phyloP scores from a whole-genome alignment of 1,140 invertebrate genomes.

The Drosophila eugracilis region DNA sequence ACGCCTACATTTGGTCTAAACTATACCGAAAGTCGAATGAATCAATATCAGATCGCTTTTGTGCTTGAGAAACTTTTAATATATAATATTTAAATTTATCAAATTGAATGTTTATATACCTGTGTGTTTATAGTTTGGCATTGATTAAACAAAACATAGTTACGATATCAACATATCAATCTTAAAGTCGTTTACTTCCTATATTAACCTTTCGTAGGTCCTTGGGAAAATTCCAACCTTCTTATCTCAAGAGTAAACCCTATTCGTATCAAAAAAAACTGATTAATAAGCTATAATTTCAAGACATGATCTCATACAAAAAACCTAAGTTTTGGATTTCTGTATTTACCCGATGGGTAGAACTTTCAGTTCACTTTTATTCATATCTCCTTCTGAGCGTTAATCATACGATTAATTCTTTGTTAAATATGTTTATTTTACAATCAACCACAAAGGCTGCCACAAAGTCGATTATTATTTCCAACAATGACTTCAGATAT shows the following conservation, averaged over 20 bases:
- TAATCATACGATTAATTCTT: conserved; percentile 16
- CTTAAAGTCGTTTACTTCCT: neutral
- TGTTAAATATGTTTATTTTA: conserved; percentile 26
- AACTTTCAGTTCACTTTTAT: neutral
- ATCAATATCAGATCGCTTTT: neutral
- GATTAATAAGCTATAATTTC: conserved; percentile 8
- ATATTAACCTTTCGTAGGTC: neutral
- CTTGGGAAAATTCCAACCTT: conserved; percentile 11
- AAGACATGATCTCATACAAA: conserved; percentile 27
- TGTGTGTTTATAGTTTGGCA: too few relatives aligned
- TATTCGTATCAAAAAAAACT: neutral
- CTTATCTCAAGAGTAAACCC: conserved; percentile 5
- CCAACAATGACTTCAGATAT: conserved; percentile 32
- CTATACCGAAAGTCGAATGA: neutral
- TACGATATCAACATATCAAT: neutral
- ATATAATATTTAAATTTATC: too few relatives aligned
- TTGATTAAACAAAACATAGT: neutral
- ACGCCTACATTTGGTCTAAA: neutral
- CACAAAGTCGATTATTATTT: conserved; percentile 16
- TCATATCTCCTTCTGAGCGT: neutral
- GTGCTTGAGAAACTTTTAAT: too few relatives aligned
- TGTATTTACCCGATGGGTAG: neutral
- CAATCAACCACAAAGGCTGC: conserved; percentile 22
- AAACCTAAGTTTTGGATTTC: neutral
- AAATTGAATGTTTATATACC: too few relatives aligned